phyloP scores from a whole-genome alignment of 2,113 vertebrate genomes.

The Brienomyrus brachyistius region DNA sequence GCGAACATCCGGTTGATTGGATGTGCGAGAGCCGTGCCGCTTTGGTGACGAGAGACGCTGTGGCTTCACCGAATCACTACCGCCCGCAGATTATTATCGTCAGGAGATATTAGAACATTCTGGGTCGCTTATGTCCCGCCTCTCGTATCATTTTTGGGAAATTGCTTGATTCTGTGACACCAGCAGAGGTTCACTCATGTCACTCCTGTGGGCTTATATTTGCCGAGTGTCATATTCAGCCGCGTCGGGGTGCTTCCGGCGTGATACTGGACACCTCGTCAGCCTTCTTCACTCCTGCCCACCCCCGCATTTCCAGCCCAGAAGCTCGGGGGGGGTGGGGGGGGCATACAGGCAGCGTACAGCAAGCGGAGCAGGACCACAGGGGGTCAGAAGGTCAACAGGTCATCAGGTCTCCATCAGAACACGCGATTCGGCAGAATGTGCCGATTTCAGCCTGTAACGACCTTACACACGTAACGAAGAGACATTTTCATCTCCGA shows the following conservation, averaged over 20 bases:
- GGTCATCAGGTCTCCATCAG: neutral
- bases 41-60: no score
- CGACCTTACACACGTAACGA: neutral
- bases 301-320: neutral
- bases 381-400: neutral
- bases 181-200: neutral
- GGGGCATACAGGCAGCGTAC: neutral
- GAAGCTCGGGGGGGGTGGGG: neutral
- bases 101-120: neutral
- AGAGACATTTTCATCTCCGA: neutral
- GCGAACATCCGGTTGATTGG: neutral
- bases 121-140: neutral
- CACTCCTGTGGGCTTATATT: neutral
- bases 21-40: neutral
- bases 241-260: neutral
- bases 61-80: neutral
- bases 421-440: neutral
- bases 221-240: neutral
- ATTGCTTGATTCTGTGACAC: neutral
- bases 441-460: neutral
- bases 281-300: neutral
- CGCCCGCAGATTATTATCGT: neutral
- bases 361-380: no score
- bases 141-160: neutral
- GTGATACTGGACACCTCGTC: neutral